phyloP scores from a whole-genome alignment of 2,888 invertebrate species.

The Nymphalis polychloros region DNA sequence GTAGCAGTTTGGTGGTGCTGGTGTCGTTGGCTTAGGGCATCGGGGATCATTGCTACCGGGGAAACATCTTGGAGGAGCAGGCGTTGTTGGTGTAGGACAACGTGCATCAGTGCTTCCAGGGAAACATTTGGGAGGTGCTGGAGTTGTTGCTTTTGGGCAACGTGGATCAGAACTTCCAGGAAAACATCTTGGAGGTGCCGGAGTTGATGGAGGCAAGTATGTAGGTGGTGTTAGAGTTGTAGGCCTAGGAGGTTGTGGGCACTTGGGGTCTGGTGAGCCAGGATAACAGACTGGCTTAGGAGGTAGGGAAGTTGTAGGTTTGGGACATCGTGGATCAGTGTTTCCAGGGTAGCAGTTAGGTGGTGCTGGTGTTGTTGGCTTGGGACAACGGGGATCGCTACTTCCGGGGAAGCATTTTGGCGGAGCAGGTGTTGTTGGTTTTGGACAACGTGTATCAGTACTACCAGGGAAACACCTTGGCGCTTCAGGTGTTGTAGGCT shows the following conservation, averaged over 20 bases:
- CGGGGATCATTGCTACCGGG: conserved; percentile 45
- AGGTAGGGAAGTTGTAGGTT: conserved; percentile 49
- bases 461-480: conserved; percentile 47
- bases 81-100: conserved; percentile 50
- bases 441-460: conserved; percentile 48
- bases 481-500: conserved; percentile 45
- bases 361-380: conserved; percentile 12
- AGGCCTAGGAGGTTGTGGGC: no score
- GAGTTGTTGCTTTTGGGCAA: conserved; percentile 41
- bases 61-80: conserved; percentile 46
- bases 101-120: conserved; percentile 52
- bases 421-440: conserved; percentile 39
- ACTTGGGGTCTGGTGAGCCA: no score
- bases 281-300: no score
- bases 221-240: no score
- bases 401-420: conserved; percentile 30
- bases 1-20: conserved; percentile 18
- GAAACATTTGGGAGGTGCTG: conserved; percentile 32
- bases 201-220: conserved; percentile 46
- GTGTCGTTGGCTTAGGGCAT: conserved; percentile 47
- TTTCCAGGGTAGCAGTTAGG: conserved; percentile 47
- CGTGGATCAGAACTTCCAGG: conserved; percentile 25
- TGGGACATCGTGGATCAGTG: conserved; percentile 50
- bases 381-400: conserved; percentile 7
- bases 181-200: conserved; percentile 41